Conservation (phyloP, 2,113 vertebrate genomes). For the Pelodiscus sinensis region DNA sequence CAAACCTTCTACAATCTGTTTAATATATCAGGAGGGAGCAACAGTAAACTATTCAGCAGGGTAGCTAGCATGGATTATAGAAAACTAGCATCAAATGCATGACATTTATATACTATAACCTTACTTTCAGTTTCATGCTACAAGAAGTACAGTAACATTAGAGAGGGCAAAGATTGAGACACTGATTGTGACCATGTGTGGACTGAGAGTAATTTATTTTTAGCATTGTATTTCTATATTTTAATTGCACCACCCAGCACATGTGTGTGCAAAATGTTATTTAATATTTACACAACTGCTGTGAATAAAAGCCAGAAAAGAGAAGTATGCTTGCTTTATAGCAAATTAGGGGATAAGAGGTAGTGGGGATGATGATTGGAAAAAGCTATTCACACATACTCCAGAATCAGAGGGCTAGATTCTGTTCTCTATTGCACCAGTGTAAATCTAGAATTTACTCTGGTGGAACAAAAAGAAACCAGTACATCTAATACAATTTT, state of each 20-base stretch:
- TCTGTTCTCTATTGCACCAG: neutral
- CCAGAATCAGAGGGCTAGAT: neutral
- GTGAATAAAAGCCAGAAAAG: conserved; percentile 36
- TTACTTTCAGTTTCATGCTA: conserved; percentile 54
- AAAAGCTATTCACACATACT: neutral
- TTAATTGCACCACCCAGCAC: conserved; percentile 12
- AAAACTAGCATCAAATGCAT: conserved; percentile 19
- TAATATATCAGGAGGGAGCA: conserved; percentile 51
- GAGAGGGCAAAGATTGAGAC: conserved; percentile 34
- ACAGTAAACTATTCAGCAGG: conserved; percentile 36
- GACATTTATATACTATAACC: conserved; percentile 33
- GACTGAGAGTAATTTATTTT: conserved; percentile 44
- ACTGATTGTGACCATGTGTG: conserved; percentile 49
- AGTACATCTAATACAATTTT: neutral
- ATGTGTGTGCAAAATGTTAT: conserved; percentile 27
- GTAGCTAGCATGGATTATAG: conserved; percentile 16
- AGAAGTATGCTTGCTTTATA: conserved; percentile 8
- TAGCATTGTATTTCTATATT: conserved; percentile 30
- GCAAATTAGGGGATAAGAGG: neutral
- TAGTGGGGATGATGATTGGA: accelerated
- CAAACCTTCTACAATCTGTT: conserved; percentile 41
- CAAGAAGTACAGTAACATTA: conserved; percentile 44
- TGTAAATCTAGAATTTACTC: neutral
- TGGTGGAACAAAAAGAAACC: neutral
- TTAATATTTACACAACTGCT: conserved; percentile 20